Evolutionary conservation across 1,140 invertebrate genomes (phyloP), one percentile per base, ranked within the genome.

Genomic region (Neoseiulus cucumeris): DNA sequence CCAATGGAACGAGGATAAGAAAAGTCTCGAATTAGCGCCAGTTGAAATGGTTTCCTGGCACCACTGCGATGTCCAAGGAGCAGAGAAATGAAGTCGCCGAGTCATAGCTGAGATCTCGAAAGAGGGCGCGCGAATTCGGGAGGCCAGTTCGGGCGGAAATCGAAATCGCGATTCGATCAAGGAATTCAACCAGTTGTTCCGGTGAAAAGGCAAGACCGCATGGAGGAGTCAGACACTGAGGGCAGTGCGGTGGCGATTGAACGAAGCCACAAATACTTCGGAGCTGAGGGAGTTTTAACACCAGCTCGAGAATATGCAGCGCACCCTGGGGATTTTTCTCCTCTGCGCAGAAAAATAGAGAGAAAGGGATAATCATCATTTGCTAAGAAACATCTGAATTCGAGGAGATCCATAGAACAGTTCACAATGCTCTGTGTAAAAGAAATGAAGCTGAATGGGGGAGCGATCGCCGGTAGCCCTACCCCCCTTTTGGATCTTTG

Each of bases 41-140:
- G n/a, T n/a, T n/a, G n/a, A n/a, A n/a, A n/a, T n/a, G n/a, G 0
- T 94, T 89, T 73, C 77, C 96, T 41, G 92, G 92, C 0, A 91
- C 90, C 1, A 89, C 96, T 83, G 84, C 72, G 87, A 91, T 76
- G 75, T 97, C 12, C 82, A 82, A 55, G 87, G 91, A 74, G 88
- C 88, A 64, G 91, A 97, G 73, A 94, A 92, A 79, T 98, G 90
- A 85, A 80, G 94, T 71, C 81, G 91, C 75, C 91, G 96, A 75
- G 94, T 98, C 66, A 92, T 98, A 59, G 79, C 92, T 68, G 95
- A 98, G 79, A 87, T 98, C 42, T 90, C 93, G 0, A 91, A 93
- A 72, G 98, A 98, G 80, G 94, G 98, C n/a, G 87, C 94, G 18
- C 90, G 96, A 76, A 99, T 98, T 74, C 95, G 98, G 76, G 97